A percentile compares a stretch with the other conserved stretches of the same genome.
phyloP scores from a whole-genome alignment of 1,140 invertebrate genomes.

The Hesperophylax magnus region DNA sequence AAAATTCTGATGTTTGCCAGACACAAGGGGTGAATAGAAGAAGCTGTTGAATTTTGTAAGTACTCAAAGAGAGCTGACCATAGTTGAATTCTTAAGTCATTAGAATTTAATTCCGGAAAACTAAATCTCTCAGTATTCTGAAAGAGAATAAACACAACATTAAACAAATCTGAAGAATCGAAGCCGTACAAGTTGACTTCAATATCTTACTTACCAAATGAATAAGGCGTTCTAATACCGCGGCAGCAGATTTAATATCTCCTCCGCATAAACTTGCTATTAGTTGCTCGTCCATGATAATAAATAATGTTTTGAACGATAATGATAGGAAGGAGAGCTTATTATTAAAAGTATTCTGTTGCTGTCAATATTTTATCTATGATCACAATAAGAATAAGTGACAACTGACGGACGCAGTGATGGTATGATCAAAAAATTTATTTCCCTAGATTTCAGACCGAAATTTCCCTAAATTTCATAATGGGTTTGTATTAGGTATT shows the following conservation, averaged over 20 bases:
- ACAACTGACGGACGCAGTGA: not conserved
- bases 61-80: slow-evolving; percentile 67
- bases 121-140: slow-evolving; percentile 65
- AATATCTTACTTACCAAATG: slow-evolving; percentile 38
- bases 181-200: slow-evolving; percentile 31
- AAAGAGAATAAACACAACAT: slow-evolving; percentile 53
- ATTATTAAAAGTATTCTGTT: no score
- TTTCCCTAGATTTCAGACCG: no score
- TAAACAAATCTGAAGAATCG: not conserved
- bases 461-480: no score
- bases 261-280: slow-evolving; percentile 32
- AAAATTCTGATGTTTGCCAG: slow-evolving; percentile 64
- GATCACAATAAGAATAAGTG: not conserved
- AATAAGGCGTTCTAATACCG: slow-evolving; percentile 43
- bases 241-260: slow-evolving; percentile 21
- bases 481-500: no score
- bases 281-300: slow-evolving; percentile 40
- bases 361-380: not conserved
- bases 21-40: slow-evolving; percentile 62
- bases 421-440: no score
- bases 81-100: slow-evolving; percentile 62
- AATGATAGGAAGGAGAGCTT: not conserved
- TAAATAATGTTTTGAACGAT: not conserved
- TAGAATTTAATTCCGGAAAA: slow-evolving; percentile 63
- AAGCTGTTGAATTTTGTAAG: slow-evolving; percentile 61